These are phyloP conservation scores for Heteromormyrus szaboi DNA, from an alignment of 2,797 vertebrate genomes.

Conservation along the genomic window DNA sequence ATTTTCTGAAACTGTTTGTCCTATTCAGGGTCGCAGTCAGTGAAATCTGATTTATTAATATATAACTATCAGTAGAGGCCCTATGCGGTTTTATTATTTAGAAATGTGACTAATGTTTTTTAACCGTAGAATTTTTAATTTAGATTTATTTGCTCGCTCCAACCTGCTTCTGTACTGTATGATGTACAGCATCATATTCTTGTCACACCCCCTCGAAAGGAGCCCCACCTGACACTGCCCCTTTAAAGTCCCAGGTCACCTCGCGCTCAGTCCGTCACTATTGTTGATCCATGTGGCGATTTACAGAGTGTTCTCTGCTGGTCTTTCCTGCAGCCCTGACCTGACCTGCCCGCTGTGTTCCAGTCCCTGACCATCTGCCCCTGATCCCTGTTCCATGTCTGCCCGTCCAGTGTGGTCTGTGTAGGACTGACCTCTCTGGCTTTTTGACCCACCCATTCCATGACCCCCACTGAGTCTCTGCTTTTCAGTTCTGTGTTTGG, in stretches of 20 bases:
- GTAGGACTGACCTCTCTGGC: neutral
- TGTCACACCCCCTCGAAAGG: neutral
- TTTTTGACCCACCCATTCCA: neutral
- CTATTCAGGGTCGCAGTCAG: neutral
- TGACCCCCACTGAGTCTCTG: neutral
- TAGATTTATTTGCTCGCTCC: neutral
- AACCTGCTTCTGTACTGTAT: neutral
- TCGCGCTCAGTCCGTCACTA: neutral
- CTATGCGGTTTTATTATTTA: neutral
- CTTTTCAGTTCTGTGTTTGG: neutral
- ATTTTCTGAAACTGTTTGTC: neutral
- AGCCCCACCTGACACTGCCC: neutral
- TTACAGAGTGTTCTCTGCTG: neutral
- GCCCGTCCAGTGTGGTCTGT: neutral
- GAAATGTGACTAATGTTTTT: neutral
- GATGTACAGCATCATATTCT: neutral
- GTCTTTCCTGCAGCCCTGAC: neutral
- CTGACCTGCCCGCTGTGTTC: neutral
- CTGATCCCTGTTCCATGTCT: neutral
- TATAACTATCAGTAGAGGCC: neutral
- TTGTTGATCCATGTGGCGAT: neutral
- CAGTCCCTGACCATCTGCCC: neutral
- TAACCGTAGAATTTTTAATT: neutral
- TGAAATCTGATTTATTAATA: neutral
- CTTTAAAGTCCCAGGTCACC: neutral